Evolutionary conservation across 2,113 vertebrate species (phyloP), one percentile per base, ranked within the genome.

Genomic region (Lichenostomus cassidix): DNA sequence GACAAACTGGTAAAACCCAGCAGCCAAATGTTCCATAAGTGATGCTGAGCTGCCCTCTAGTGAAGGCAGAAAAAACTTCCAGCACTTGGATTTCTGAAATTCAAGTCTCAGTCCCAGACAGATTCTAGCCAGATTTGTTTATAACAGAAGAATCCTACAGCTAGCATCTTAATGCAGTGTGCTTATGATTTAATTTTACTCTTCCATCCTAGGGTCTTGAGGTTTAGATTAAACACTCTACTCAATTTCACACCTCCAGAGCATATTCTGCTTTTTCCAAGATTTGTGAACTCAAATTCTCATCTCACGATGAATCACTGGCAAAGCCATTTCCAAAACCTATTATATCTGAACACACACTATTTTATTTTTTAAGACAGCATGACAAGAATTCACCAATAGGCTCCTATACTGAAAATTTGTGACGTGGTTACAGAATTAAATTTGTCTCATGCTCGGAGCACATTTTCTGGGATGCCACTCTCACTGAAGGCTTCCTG

Each of bases 1-100:
- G 20, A 82, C 39, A 63, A 42, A 39, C 22, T 12, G 25, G 31
- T 2, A 37, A 4, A 15, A 27, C 0, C 22, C 28, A 82, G 53
- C 18, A 47, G 55, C 2, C 7, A 15, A 9, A 10, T 17, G 19
- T 46, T 35, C 27, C 12, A 1, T 15, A 35, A 77, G 11, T 52
- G 41, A 46, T 44, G 46, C 28, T 60, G 47, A 68, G 79, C 94
- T 96, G 97, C 95, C 94, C 96, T 88, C 98, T 97, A 94, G 81
- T 35, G 87, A 91, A 59, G 15, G 12, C 33, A 73, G 22, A 82
- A 90, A 84, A 4, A 44, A 15, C 16, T 60, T 87, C 13, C 74
- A 81, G 52, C 68, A 41, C 3, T 22, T 11, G 15, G 4, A 56
- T 25, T 59, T 65, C 35, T 41, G 7, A 39, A 84, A 78, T 10